Evolutionary conservation across 2,888 invertebrate genomes (phyloP).

Genomic region (Apodemia zela): DNA sequence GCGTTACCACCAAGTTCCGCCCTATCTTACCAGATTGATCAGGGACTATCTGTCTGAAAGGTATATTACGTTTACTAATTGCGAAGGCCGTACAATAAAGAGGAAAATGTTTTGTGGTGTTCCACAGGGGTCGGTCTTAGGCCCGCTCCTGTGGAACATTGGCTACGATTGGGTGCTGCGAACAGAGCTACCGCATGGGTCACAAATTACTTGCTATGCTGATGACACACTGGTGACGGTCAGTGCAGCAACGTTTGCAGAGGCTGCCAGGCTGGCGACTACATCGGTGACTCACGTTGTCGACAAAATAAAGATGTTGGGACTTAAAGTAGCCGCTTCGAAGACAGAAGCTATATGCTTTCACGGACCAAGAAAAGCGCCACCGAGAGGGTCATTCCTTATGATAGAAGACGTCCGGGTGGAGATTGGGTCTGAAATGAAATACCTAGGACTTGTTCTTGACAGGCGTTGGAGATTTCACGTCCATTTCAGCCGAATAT

Average conservation of each 20-base stretch:
- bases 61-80: too few species aligned
- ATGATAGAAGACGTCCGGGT: background rate
- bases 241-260: background rate
- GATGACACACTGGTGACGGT: background rate
- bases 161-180: background rate
- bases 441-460: background rate
- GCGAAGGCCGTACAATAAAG: too few species aligned
- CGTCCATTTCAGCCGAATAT: background rate
- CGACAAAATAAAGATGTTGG: background rate
- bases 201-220: slow-evolving; percentile 6
- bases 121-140: too few species aligned
- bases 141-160: too few species aligned
- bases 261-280: background rate
- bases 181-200: background rate
- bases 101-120: too few species aligned
- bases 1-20: too few species aligned
- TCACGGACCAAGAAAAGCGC: background rate
- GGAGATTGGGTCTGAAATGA: background rate
- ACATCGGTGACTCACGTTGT: background rate
- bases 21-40: too few species aligned
- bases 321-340: background rate
- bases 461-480: background rate
- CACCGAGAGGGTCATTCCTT: background rate
- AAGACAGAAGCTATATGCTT: background rate
- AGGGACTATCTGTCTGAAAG: too few species aligned